Evolutionary conservation across 2,797 vertebrate genomes (phyloP).

Genomic region (Arremon aurantiirostris): DNA sequence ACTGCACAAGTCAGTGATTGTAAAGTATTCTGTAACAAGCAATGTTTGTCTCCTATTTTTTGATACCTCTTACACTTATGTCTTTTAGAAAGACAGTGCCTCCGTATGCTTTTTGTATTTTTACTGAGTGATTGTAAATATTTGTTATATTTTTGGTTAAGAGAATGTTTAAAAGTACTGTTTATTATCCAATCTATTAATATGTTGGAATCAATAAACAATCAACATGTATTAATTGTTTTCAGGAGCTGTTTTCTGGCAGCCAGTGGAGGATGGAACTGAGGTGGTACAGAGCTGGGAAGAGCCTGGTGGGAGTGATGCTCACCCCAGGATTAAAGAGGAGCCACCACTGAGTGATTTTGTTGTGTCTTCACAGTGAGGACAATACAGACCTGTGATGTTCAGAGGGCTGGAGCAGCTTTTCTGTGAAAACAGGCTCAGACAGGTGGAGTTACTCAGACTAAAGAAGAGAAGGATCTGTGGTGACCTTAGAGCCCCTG

Average conservation of each 20-base stretch:
- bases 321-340: accelerated
- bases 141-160: conserved; percentile 98
- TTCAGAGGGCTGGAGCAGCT: not conserved
- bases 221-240: conserved; percentile 36
- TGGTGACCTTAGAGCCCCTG: not conserved
- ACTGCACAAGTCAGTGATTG: conserved; percentile 87
- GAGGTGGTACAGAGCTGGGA: not conserved
- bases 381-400: not conserved
- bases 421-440: not conserved
- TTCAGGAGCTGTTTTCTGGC: not conserved
- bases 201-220: conserved; percentile 87
- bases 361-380: not conserved
- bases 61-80: conserved; percentile 92
- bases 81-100: conserved; percentile 99
- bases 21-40: conserved; percentile 83
- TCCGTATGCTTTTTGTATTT: conserved; percentile 96
- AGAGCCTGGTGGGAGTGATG: not conserved
- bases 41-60: conserved; percentile 87
- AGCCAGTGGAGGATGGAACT: accelerated
- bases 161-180: conserved; percentile 89
- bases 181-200: conserved; percentile 90
- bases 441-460: not conserved
- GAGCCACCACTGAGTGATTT: accelerated
- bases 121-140: conserved; percentile 95
- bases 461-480: not conserved